These are phyloP conservation scores for Botrylloides violaceus DNA, from an alignment of 23 tunicate species.

Conservation along the genomic window DNA sequence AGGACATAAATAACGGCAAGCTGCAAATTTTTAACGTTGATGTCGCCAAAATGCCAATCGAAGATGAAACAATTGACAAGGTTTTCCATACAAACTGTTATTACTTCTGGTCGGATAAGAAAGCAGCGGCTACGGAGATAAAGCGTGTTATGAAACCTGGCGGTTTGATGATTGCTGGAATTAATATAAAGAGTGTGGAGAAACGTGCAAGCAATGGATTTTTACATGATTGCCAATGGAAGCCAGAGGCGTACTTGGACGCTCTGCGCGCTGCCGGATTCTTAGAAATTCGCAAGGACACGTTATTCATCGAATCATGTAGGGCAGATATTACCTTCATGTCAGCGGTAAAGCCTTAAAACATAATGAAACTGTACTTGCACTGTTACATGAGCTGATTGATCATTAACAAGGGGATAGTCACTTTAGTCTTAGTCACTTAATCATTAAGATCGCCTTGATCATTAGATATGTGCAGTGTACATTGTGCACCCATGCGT, in stretches of 20 bases:
- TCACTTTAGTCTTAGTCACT: too few relatives aligned
- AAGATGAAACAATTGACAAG: background rate
- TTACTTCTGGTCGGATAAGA: slow-evolving; percentile 5
- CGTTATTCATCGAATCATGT: background rate
- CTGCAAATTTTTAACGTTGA: slow-evolving; percentile 6
- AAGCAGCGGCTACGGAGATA: background rate
- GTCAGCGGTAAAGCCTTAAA: background rate
- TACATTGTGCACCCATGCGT: too few relatives aligned
- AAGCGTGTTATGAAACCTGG: slow-evolving; percentile 13
- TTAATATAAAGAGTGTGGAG: background rate
- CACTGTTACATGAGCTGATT: too few relatives aligned
- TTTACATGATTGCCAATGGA: background rate
- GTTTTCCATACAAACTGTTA: slow-evolving; percentile 23
- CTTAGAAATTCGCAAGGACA: background rate
- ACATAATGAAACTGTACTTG: too few relatives aligned
- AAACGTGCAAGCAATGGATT: background rate
- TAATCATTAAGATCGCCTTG: too few relatives aligned
- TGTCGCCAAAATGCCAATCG: slow-evolving; percentile 8
- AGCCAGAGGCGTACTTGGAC: background rate
- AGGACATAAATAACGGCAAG: background rate
- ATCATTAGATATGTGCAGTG: too few relatives aligned
- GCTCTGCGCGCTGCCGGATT: background rate
- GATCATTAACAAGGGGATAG: too few relatives aligned
- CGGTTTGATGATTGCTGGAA: slow-evolving; percentile 1
- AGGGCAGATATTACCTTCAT: background rate